phyloP scores from a whole-genome alignment of 1,140 invertebrate genomes.

The Drosophila subpulchrella region DNA sequence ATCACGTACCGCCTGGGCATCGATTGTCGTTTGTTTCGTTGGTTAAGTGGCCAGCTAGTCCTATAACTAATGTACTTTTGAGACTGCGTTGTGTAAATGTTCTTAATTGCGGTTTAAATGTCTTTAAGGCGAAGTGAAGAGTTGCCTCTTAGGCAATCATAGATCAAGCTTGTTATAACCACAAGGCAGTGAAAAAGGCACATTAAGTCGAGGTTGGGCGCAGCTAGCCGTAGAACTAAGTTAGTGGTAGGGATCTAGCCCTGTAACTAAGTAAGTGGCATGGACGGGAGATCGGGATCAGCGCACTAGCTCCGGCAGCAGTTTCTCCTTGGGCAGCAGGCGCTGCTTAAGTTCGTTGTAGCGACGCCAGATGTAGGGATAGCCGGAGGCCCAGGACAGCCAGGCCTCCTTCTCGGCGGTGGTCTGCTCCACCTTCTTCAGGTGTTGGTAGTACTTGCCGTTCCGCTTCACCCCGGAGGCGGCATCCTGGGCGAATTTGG shows the following conservation, averaged over 20 bases:
- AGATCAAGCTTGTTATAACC: neutral
- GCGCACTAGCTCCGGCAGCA: conserved; percentile 76
- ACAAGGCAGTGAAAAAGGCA: neutral
- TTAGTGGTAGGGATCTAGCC: conserved; percentile 16
- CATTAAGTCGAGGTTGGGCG: neutral
- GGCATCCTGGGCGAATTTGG: conserved; percentile 64
- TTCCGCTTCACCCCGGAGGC: conserved; percentile 63
- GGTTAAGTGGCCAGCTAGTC: conserved; percentile 1
- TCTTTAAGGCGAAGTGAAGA: too few species aligned
- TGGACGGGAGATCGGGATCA: conserved; percentile 23
- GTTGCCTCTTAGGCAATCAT: neutral
- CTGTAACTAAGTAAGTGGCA: neutral
- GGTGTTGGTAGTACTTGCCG: conserved; percentile 74
- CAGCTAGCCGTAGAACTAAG: conserved; percentile 40
- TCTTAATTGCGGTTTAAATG: neutral
- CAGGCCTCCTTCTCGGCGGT: conserved; percentile 67
- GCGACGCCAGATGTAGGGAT: conserved; percentile 73
- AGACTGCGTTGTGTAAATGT: neutral
- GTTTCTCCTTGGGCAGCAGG: conserved; percentile 68
- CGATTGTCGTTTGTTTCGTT: conserved; percentile 38
- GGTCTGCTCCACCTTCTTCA: conserved; percentile 63
- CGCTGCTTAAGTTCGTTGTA: conserved; percentile 63
- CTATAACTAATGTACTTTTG: neutral
- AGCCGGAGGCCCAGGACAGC: conserved; percentile 61
- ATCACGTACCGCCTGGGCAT: conserved; percentile 50